A percentile compares a stretch with the other conserved stretches of the same genome.
These are phyloP conservation scores for Enoplosus armatus DNA, from an alignment of 2,797 vertebrate genomes.

Conservation along the genomic window DNA sequence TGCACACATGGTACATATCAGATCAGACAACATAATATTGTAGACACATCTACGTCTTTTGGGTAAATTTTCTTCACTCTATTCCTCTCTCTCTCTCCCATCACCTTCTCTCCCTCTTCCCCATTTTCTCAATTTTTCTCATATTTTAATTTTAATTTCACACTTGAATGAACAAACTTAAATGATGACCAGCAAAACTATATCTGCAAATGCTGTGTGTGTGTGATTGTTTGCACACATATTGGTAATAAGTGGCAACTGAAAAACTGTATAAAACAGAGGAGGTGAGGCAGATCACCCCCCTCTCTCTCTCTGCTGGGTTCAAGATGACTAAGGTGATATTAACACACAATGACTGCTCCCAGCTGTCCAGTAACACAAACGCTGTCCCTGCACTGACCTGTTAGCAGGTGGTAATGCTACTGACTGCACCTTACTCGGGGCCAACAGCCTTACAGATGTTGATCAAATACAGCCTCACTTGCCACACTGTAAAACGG, in stretches of 20 bases:
- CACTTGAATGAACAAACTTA: slow-evolving; percentile 76
- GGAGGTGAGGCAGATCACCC: neutral
- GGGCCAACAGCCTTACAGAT: slow-evolving; percentile 31
- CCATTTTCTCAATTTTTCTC: slow-evolving; percentile 48
- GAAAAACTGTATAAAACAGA: slow-evolving; percentile 9
- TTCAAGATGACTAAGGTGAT: slow-evolving; percentile 20
- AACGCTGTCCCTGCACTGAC: slow-evolving; percentile 6
- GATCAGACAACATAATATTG: slow-evolving; percentile 21
- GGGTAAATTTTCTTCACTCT: slow-evolving; percentile 30
- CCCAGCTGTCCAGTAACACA: slow-evolving; percentile 39
- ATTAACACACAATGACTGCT: slow-evolving; percentile 40
- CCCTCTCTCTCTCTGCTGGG: slow-evolving; percentile 5
- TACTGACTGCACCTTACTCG: slow-evolving; percentile 11
- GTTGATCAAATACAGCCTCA: slow-evolving; percentile 25
- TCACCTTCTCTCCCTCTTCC: slow-evolving; percentile 11
- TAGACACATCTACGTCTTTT: slow-evolving; percentile 46
- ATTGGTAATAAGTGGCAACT: slow-evolving; percentile 22
- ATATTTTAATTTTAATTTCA: slow-evolving; percentile 83
- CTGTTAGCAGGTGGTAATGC: slow-evolving; percentile 34
- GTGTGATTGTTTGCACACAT: slow-evolving; percentile 38
- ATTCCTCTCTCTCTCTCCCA: slow-evolving; percentile 16
- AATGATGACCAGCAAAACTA: slow-evolving; percentile 73
- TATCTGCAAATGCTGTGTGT: slow-evolving; percentile 48
- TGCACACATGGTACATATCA: slow-evolving; percentile 23
- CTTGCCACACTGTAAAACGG: neutral